Evolutionary conservation across 2,797 vertebrate genomes (phyloP), one percentile per base, ranked within the genome.

Genomic region (Gallinago nigripennis): DNA sequence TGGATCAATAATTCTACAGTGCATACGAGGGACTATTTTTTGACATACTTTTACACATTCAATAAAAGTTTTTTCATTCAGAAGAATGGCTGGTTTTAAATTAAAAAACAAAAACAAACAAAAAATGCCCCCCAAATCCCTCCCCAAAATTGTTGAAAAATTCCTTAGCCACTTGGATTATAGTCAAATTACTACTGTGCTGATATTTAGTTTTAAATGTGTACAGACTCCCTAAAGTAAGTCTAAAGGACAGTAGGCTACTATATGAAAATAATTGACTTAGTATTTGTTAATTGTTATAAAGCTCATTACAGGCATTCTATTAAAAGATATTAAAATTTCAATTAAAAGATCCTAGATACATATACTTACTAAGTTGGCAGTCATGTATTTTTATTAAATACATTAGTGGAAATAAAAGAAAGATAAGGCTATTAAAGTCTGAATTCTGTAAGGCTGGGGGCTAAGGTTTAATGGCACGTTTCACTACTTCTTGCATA

Each of bases 331-430:
- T 24, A 58, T 77, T 41, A 80, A 85, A 70, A n/a, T 81, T n/a
- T 90, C 30, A 58, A 4, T 95, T 90, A 69, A 80, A 77, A 90
- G 12, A 70, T 45, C 48, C 6, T 60, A 72, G 30, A 45, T 82
- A 37, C 7, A 24, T 75, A 21, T 35, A 58, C 45, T 63, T 64
- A 13, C 41, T n/a, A 54, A 57, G 20, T 37, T 72, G 13, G 8
- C 69, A 75, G 68, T 69, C 35, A 20, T 20, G 17, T 28, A 63
- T 77, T 82, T 82, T 30, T 90, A 63, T 82, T 85, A 88, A 83
- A 88, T 57, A 70, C 89, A 88, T 90, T 53, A 60, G 27, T 90
- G 23, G 39, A 91, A 82, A 70, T 82, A 45, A 85, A 82, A 92
- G 31, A 43, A 46, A 61, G 77, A 60, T 86, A 77, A 80, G 35